Conservation (phyloP, 1,140 invertebrate genomes). For the Ceratosolen solmsi region DNA sequence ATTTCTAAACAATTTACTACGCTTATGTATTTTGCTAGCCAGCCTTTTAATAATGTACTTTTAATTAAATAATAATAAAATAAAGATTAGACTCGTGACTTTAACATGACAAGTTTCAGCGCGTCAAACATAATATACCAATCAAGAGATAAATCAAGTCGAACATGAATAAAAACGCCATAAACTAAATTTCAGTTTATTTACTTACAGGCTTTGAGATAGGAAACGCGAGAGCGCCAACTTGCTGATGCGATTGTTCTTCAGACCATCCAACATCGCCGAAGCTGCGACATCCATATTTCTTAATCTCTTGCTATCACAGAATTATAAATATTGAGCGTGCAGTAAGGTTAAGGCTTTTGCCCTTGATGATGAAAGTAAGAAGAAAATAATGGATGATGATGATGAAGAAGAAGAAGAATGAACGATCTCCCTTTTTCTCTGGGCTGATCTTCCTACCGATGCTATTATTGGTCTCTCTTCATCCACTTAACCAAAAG, state of each 20-base stretch:
- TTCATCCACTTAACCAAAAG: background rate
- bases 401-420: background rate
- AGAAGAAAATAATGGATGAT: background rate
- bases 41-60: too few species aligned
- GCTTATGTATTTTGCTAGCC: too few species aligned
- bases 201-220: conserved; percentile 83
- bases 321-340: background rate
- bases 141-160: background rate
- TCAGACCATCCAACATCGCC: conserved; percentile 81
- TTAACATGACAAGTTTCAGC: background rate
- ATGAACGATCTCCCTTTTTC: background rate
- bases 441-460: background rate
- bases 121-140: background rate
- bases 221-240: conserved; percentile 81
- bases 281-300: conserved; percentile 74
- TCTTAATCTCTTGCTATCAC: conserved; percentile 26
- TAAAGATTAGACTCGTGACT: background rate
- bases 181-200: background rate
- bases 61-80: too few species aligned
- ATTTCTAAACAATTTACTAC: too few species aligned
- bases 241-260: conserved; percentile 82
- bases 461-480: background rate
- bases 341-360: background rate
- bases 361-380: background rate
- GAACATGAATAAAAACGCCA: background rate